Percentiles rank a stretch among this genome's conserved stretches.
Evolutionary conservation across 2,888 invertebrate species (phyloP).

Genomic region (Drosophila percnosoma): DNA sequence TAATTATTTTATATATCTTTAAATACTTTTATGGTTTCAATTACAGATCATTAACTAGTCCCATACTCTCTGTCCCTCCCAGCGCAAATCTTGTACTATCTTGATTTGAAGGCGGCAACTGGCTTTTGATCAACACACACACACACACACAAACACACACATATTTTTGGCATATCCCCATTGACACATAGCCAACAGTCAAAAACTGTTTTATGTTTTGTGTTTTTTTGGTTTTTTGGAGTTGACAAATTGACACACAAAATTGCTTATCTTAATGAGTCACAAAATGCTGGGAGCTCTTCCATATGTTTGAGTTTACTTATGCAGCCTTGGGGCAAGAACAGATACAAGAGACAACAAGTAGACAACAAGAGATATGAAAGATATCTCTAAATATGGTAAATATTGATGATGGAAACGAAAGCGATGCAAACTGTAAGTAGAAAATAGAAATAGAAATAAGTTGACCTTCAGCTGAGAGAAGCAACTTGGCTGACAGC

Average conservation of each 20-base stretch:
- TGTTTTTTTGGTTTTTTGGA: slow-evolving; percentile 19
- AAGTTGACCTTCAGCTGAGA: slow-evolving; percentile 29
- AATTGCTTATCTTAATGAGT: slow-evolving; percentile 75
- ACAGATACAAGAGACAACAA: slow-evolving; percentile 26
- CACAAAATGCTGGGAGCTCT: slow-evolving; percentile 46
- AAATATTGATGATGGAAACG: slow-evolving; percentile 18
- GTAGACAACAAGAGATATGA: slow-evolving; percentile 18
- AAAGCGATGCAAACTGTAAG: not conserved
- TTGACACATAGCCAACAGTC: slow-evolving; percentile 23
- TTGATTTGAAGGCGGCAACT: slow-evolving; percentile 28
- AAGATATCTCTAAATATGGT: slow-evolving; percentile 14
- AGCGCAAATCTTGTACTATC: slow-evolving; percentile 8
- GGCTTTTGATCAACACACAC: slow-evolving; percentile 51
- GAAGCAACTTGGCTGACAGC: not conserved
- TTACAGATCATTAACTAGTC: slow-evolving; percentile 12
- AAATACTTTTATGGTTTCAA: not conserved
- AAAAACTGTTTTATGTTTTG: slow-evolving; percentile 21
- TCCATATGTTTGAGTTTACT: slow-evolving; percentile 36
- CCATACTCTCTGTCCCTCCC: not conserved
- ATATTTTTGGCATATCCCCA: slow-evolving; percentile 34
- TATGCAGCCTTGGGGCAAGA: slow-evolving; percentile 31
- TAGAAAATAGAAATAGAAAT: not conserved
- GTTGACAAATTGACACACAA: slow-evolving; percentile 73
- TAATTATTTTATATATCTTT: not conserved
- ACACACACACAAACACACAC: not conserved